phyloP scores from a whole-genome alignment of 2,888 invertebrate species.

The Protophormia terraenovae region DNA sequence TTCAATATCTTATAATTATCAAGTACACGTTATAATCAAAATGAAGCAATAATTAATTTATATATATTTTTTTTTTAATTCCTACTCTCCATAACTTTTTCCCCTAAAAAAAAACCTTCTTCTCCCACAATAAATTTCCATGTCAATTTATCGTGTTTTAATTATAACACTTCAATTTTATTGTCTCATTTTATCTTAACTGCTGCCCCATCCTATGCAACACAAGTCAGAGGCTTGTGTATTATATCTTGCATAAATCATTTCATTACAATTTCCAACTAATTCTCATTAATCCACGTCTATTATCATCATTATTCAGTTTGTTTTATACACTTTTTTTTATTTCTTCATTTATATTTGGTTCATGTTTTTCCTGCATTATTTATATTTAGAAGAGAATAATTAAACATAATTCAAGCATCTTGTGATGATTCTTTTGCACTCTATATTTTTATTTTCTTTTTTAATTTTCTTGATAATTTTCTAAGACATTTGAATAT shows the following conservation, averaged over 20 bases:
- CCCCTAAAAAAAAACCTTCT: not conserved
- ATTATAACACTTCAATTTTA: slow-evolving; percentile 15
- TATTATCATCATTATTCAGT: not conserved
- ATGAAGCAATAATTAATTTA: not conserved
- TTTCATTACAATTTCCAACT: slow-evolving; percentile 13
- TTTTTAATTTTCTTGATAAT: slow-evolving; percentile 13
- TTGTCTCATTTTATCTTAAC: not conserved
- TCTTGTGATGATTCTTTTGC: not conserved
- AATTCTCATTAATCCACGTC: not conserved
- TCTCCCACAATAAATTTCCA: not conserved
- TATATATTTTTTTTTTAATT: too few relatives aligned
- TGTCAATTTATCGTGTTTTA: slow-evolving; percentile 5
- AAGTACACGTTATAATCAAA: too few relatives aligned
- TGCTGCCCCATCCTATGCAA: not conserved
- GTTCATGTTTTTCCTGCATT: not conserved
- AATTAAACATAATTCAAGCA: slow-evolving; percentile 22
- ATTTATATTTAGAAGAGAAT: not conserved
- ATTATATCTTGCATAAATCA: not conserved
- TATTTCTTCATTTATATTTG: not conserved
- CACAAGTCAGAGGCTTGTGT: not conserved
- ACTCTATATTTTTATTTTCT: slow-evolving; percentile 1
- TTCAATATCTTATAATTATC: too few relatives aligned
- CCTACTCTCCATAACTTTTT: not conserved
- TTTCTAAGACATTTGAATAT: slow-evolving; percentile 27
- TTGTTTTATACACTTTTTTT: not conserved